Percentiles rank a stretch among this genome's conserved stretches.
Conservation (phyloP, 2,113 vertebrate species). For the Marcusenius ussheri region DNA sequence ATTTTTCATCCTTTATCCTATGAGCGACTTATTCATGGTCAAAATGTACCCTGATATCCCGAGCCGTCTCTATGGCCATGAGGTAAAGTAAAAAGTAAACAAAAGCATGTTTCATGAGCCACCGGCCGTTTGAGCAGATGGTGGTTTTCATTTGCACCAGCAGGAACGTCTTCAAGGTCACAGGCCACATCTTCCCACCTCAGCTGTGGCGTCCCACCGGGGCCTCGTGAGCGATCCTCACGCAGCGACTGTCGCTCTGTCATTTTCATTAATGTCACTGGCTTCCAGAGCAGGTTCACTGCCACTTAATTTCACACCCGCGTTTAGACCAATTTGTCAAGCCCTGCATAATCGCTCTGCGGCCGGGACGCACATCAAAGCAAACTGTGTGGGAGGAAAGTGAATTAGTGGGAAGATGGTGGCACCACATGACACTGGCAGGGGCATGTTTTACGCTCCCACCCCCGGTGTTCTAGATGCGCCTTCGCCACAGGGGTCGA, state of each 20-base stretch:
- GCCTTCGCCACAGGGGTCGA: slow-evolving; percentile 32
- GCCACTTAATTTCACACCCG: slow-evolving; percentile 20
- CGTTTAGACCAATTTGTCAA: slow-evolving; percentile 29
- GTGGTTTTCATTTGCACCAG: background rate
- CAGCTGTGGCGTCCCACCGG: background rate
- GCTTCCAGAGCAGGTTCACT: slow-evolving; percentile 20
- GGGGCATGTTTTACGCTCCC: background rate
- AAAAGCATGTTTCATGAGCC: background rate
- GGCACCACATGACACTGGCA: background rate
- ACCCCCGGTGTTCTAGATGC: slow-evolving; percentile 21
- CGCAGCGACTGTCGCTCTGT: background rate
- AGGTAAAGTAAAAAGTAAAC: background rate
- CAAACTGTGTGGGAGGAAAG: slow-evolving; percentile 27
- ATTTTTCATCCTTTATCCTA: background rate
- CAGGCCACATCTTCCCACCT: background rate
- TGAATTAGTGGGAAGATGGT: slow-evolving; percentile 36
- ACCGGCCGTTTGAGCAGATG: background rate
- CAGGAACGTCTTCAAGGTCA: background rate
- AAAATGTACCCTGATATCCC: background rate
- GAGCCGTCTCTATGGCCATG: background rate
- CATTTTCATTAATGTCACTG: background rate
- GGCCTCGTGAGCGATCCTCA: background rate
- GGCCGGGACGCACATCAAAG: slow-evolving; percentile 33
- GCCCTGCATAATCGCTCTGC: slow-evolving; percentile 32
- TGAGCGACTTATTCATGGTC: background rate